phyloP scores from a whole-genome alignment of 2,113 vertebrate species.

The Craseonycteris thonglongyai region DNA sequence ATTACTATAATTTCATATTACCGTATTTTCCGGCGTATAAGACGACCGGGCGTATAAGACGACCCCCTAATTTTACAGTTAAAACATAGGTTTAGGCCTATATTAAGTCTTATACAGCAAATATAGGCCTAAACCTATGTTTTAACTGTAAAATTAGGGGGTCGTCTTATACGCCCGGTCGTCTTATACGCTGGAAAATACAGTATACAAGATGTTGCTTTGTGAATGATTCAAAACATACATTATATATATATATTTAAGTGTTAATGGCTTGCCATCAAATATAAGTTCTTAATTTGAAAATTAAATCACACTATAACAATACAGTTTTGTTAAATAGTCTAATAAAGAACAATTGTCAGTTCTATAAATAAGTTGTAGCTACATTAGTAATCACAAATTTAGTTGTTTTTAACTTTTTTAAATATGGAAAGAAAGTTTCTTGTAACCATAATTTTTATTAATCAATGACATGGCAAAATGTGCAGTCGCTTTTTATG shows the following conservation, averaged over 20 bases:
- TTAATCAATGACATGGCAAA: slow-evolving; percentile 52
- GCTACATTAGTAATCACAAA: slow-evolving; percentile 55
- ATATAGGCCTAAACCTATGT: no score
- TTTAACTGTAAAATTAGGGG: no score
- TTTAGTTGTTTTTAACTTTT: slow-evolving; percentile 71
- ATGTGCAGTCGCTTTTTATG: slow-evolving; percentile 54
- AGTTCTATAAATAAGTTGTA: slow-evolving; percentile 62
- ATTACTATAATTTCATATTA: slow-evolving; percentile 54
- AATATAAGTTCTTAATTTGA: slow-evolving; percentile 65
- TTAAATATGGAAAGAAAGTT: slow-evolving; percentile 64
- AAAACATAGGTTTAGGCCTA: no score
- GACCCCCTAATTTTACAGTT: no score
- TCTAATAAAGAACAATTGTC: slow-evolving; percentile 62
- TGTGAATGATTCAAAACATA: slow-evolving; percentile 63
- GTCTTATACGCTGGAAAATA: no score
- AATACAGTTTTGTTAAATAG: slow-evolving; percentile 71
- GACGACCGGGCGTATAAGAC: no score
- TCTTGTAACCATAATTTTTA: slow-evolving; percentile 42
- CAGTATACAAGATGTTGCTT: slow-evolving; percentile 63
- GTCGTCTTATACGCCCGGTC: no score
- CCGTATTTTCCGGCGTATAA: no score
- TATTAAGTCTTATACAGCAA: no score
- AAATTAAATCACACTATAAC: slow-evolving; percentile 73
- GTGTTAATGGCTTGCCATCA: slow-evolving; percentile 67
- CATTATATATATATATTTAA: slow-evolving; percentile 43